Base-by-base conservation (phyloP, 92 coral and sea anemone genomes). In the Epizoanthus stellaris region DNA sequence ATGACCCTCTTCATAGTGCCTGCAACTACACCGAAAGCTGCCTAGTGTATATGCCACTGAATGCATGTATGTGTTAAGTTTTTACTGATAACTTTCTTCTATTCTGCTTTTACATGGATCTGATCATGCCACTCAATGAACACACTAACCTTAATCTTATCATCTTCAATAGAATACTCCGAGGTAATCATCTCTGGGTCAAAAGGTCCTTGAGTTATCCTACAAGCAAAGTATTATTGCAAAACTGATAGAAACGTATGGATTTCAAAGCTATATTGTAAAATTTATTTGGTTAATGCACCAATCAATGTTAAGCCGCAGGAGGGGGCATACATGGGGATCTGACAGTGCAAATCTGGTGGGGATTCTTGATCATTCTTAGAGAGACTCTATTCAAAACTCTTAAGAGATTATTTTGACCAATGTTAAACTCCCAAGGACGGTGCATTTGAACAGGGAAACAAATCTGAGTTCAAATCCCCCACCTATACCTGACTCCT, bases 121-220 rank as follows among this genome's bases (percentile, higher is more conserved):
- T 76, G 4, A 21, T 15, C 40, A 79, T 11, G n/a, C 39, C 21
- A 42, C 7, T 70, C 8, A 23, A 19, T 57, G 2, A 57, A 21
- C 19, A 52, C 17, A 53, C 67, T 17, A 69, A 95, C 99, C 98
- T 96, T 96, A 40, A 96, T 91, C 54, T 92, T 90, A 59, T 95
- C 97, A 89, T 96, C 99, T 82, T 94, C 80, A 73, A 96, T 89
- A 20, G 98, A 92, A 75, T 92, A 74, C 81, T 96, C 99, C 15
- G 98, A 92, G 49, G 89, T 86, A 47, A 96, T 68, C 81, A 91
- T 73, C 12, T 96, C 98, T 54, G 94, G 91, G 72, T 96, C 95
- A 88, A 86, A 94, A 19, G 98, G 98, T 62, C 98, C 98, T 81
- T 92, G 98, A 16, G 98, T 96, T 91, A 96, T 96, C 86, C 98